phyloP scores from a whole-genome alignment of 2,797 vertebrate genomes.

The Craterocephalus amniculus region DNA sequence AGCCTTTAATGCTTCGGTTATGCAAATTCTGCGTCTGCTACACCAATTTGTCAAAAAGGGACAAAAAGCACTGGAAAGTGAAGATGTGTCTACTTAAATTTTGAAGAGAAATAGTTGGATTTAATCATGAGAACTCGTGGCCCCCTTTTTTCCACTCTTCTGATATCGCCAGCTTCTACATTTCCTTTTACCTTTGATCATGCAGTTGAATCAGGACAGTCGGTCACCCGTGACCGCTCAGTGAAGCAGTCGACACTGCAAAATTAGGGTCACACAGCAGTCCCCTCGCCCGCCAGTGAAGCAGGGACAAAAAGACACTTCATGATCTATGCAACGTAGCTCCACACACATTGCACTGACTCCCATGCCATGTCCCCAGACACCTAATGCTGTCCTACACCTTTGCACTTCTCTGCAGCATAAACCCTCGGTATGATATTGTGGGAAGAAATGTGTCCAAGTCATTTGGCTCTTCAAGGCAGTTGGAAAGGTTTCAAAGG shows the following conservation, averaged over 20 bases:
- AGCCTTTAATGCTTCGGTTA: constrained; percentile 43
- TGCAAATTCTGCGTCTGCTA: constrained; percentile 37
- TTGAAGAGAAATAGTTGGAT: constrained; percentile 2
- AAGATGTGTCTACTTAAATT: constrained; percentile 27
- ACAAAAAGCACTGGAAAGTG: constrained; percentile 2
- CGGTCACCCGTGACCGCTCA: constrained; percentile 87
- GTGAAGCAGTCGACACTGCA: constrained; percentile 86
- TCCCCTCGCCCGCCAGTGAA: constrained; percentile 85
- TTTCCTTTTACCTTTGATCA: constrained; percentile 68
- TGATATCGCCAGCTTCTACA: constrained; percentile 21
- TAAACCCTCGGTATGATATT: constrained; percentile 74
- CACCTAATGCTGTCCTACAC: constrained; percentile 58
- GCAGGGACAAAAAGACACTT: constrained; percentile 84
- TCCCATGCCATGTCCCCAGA: constrained; percentile 55
- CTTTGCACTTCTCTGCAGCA: constrained; percentile 66
- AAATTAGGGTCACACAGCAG: constrained; percentile 85
- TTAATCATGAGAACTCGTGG: not conserved
- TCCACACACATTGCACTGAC: constrained; percentile 56
- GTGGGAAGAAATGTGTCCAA: constrained; percentile 58
- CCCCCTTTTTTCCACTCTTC: constrained; percentile 24
- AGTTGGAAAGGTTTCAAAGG: constrained; percentile 65
- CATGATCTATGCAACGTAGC: constrained; percentile 78
- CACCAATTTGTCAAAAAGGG: constrained; percentile 22
- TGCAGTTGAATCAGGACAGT: constrained; percentile 79
- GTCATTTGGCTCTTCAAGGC: constrained; percentile 68